These are phyloP conservation scores for Harpagoxenus sublaevis DNA, from an alignment of 2,888 invertebrate species.

Conservation along the genomic window DNA sequence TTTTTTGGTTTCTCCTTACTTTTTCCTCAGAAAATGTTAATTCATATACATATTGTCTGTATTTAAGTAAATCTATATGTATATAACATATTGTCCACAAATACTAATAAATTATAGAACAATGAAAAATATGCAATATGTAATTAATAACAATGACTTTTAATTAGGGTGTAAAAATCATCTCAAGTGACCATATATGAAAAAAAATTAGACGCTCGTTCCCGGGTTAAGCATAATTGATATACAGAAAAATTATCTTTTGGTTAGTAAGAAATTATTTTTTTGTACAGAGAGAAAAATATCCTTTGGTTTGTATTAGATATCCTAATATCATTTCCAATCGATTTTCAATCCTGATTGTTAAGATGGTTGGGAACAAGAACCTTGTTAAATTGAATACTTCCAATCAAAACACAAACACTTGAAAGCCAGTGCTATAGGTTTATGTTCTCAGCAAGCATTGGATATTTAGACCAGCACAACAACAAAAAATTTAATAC, in stretches of 20 bases:
- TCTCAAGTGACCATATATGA: too few relatives aligned
- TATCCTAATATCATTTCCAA: not conserved
- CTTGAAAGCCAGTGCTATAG: not conserved
- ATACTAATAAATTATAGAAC: too few relatives aligned
- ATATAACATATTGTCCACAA: too few relatives aligned
- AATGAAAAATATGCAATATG: too few relatives aligned
- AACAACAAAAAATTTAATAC: constrained; percentile 4
- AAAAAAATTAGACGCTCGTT: too few relatives aligned
- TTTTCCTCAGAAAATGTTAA: too few relatives aligned
- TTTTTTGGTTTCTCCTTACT: too few relatives aligned
- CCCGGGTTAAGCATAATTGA: not conserved
- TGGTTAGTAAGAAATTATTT: not conserved
- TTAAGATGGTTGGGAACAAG: not conserved
- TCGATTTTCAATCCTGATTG: not conserved
- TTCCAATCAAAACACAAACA: not conserved
- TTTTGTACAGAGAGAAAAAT: not conserved
- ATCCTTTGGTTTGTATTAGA: not conserved
- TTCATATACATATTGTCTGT: too few relatives aligned
- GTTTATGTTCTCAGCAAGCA: not conserved
- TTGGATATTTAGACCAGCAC: not conserved
- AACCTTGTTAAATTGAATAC: not conserved
- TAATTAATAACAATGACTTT: too few relatives aligned
- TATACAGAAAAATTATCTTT: not conserved
- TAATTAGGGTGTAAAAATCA: too few relatives aligned
- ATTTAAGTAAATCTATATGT: too few relatives aligned